These are phyloP conservation scores for Thyatira batis DNA, from an alignment of 2,888 invertebrate genomes.

Conservation along the genomic window DNA sequence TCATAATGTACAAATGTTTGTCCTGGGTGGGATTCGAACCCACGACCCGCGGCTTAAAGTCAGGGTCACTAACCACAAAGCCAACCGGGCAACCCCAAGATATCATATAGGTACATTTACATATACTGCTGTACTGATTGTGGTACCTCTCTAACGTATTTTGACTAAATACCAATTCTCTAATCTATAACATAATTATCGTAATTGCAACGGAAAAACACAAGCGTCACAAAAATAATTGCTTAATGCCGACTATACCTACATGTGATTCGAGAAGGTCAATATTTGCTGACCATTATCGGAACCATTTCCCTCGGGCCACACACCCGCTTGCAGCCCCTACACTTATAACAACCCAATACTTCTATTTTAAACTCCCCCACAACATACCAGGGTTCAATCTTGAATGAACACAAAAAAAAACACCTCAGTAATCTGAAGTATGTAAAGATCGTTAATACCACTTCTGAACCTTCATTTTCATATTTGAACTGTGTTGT, in stretches of 20 bases:
- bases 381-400: neutral
- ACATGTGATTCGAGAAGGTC: slow-evolving; percentile 7
- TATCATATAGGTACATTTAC: too few species aligned
- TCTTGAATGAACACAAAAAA: neutral
- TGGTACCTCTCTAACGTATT: too few species aligned
- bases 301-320: slow-evolving; percentile 9
- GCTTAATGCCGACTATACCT: slow-evolving; percentile 1
- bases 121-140: too few species aligned
- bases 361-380: neutral
- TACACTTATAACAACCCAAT: neutral
- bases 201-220: neutral
- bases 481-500: neutral
- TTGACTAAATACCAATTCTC: neutral
- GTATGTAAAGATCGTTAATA: slow-evolving; percentile 1
- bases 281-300: slow-evolving; percentile 32
- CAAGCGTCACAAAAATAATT: neutral
- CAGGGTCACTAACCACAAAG: too few species aligned
- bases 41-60: too few species aligned
- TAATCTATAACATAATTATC: neutral
- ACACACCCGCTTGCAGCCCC: neutral
- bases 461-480: neutral
- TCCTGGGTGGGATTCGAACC: too few species aligned
- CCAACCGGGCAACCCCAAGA: too few species aligned
- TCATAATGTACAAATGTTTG: too few species aligned
- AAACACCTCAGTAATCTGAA: slow-evolving; percentile 1